A percentile compares a stretch with the other conserved stretches of the same genome.
phyloP scores from a whole-genome alignment of 2,888 invertebrate genomes.

The Lithophane ornitopus region DNA sequence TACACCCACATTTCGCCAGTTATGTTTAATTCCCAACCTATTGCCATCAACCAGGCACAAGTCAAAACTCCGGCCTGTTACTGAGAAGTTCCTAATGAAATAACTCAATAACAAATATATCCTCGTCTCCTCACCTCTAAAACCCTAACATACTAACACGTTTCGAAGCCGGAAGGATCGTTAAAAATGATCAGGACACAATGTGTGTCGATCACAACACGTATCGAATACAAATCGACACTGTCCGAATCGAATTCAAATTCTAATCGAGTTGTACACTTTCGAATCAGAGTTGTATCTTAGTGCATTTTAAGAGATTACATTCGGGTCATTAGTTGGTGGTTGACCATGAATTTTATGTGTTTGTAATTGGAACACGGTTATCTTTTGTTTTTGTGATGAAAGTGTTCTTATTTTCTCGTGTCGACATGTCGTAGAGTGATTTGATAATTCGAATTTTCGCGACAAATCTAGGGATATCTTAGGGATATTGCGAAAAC shows the following conservation, averaged over 20 bases:
- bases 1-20: too few species aligned
- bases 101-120: too few species aligned
- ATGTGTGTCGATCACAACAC: constrained; percentile 59
- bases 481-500: too few species aligned
- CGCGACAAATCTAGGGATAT: too few species aligned
- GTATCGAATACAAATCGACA: constrained; percentile 59
- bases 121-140: constrained; percentile 50
- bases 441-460: too few species aligned
- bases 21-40: too few species aligned
- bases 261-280: constrained; percentile 52
- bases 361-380: neutral
- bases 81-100: too few species aligned
- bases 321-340: neutral
- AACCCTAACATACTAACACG: constrained; percentile 56
- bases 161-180: constrained; percentile 61
- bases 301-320: constrained; percentile 19
- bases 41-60: too few species aligned
- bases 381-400: constrained; percentile 2
- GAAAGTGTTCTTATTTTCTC: constrained; percentile 12
- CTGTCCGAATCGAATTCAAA: constrained; percentile 46
- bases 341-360: constrained; percentile 13
- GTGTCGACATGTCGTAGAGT: neutral
- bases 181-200: constrained; percentile 59
- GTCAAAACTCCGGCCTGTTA: too few species aligned
- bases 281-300: constrained; percentile 47